Evolutionary conservation across 2,797 vertebrate genomes (phyloP).

Genomic region (Allobates femoralis): DNA sequence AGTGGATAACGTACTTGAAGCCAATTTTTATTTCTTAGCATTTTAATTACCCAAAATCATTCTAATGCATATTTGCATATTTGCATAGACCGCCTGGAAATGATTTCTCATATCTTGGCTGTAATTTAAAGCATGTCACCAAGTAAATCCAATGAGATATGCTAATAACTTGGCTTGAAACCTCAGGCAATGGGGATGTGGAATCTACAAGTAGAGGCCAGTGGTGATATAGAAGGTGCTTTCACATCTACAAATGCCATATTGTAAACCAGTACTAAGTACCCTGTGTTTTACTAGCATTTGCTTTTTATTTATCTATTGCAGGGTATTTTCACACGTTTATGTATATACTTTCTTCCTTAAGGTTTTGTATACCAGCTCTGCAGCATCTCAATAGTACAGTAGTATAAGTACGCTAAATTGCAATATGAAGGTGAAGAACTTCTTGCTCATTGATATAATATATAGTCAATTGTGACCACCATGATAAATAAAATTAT

Average conservation of each 20-base stretch:
- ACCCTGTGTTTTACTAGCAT: too few species aligned
- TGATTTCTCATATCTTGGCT: conserved; percentile 2
- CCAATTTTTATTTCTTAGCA: conserved; percentile 39
- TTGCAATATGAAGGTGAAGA: too few species aligned
- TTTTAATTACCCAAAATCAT: conserved; percentile 41
- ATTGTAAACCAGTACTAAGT: neutral
- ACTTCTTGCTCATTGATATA: too few species aligned
- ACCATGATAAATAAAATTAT: too few species aligned
- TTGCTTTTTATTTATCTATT: too few species aligned
- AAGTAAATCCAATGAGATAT: neutral
- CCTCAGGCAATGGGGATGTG: neutral
- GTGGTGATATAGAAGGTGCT: neutral
- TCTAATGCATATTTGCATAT: conserved; percentile 1
- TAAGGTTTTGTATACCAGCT: neutral
- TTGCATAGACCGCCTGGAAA: conserved; percentile 19
- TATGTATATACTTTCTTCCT: too few species aligned
- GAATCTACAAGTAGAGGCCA: neutral
- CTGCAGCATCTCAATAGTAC: neutral
- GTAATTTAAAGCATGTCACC: conserved; percentile 6
- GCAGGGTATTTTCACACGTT: too few species aligned
- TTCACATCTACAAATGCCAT: neutral
- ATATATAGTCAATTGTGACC: too few species aligned
- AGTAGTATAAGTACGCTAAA: too few species aligned
- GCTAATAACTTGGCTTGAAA: neutral
- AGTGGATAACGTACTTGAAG: conserved; percentile 22